Evolutionary conservation across 2,113 vertebrate species (phyloP).

Genomic region (Elephantulus edwardii): DNA sequence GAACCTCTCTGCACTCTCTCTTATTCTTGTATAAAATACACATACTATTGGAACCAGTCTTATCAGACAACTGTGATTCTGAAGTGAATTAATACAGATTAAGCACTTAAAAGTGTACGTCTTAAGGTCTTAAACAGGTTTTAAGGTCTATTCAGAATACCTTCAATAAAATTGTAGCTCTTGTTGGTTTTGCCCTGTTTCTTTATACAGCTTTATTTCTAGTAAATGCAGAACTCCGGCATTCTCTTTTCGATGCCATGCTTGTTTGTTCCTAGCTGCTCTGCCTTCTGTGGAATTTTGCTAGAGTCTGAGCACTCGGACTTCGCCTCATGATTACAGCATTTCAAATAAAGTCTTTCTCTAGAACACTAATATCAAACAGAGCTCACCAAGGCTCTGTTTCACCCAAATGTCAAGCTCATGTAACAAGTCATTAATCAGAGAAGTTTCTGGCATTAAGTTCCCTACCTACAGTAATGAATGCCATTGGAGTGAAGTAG

Average conservation of each 20-base stretch:
- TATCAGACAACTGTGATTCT: neutral
- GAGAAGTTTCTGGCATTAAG: neutral
- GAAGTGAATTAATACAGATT: neutral
- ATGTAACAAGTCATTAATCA: conserved; percentile 12
- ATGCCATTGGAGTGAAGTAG: neutral
- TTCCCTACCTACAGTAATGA: neutral
- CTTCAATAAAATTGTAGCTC: neutral
- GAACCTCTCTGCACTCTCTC: neutral
- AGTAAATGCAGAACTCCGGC: neutral
- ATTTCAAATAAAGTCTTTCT: neutral
- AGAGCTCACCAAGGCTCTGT: neutral
- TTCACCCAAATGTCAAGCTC: neutral
- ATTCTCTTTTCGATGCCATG: neutral
- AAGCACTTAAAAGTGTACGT: neutral
- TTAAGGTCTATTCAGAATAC: neutral
- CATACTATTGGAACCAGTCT: neutral
- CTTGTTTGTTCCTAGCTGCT: neutral
- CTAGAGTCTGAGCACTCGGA: neutral
- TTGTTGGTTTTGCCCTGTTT: neutral
- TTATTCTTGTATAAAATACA: neutral
- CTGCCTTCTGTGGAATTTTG: neutral
- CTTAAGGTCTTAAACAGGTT: neutral
- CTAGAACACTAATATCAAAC: neutral
- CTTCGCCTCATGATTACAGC: neutral
- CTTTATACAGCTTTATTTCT: neutral